Percentiles rank a stretch among this genome's conserved stretches.
These are phyloP conservation scores for Auanema freiburgensis DNA, from an alignment of 2,888 invertebrate species.

Conservation along the genomic window DNA sequence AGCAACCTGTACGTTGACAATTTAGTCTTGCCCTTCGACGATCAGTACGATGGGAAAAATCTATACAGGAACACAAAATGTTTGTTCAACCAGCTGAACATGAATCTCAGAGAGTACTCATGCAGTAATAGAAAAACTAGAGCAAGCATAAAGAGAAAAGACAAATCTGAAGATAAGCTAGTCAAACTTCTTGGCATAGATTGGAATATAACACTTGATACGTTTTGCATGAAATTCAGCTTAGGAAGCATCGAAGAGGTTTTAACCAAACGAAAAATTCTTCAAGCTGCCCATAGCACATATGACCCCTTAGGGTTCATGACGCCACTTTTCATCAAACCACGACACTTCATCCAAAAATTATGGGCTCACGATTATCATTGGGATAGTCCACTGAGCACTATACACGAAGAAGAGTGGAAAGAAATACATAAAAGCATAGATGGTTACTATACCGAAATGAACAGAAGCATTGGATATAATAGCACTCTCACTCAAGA, in stretches of 20 bases:
- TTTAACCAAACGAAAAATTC: not conserved
- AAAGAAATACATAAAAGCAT: conserved; percentile 11
- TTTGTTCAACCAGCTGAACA: not conserved
- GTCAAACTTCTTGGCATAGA: no score
- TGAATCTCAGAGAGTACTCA: conserved; percentile 2
- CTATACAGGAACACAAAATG: not conserved
- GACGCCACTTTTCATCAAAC: not conserved
- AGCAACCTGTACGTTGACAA: not conserved
- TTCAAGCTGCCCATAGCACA: not conserved
- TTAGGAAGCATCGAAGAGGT: not conserved
- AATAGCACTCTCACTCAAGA: not conserved
- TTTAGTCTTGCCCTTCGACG: not conserved
- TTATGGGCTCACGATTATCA: not conserved
- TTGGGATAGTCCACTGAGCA: not conserved
- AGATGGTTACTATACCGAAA: not conserved
- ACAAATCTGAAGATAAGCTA: not conserved
- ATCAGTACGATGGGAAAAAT: not conserved
- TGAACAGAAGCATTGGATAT: not conserved
- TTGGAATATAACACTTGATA: no score
- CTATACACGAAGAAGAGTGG: not conserved
- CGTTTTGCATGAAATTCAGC: no score
- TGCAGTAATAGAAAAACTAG: not conserved
- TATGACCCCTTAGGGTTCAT: not conserved
- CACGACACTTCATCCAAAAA: not conserved
- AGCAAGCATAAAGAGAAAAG: not conserved